Evolutionary conservation across 1,140 invertebrate species (phyloP).

Genomic region (Bombyx mandarina): DNA sequence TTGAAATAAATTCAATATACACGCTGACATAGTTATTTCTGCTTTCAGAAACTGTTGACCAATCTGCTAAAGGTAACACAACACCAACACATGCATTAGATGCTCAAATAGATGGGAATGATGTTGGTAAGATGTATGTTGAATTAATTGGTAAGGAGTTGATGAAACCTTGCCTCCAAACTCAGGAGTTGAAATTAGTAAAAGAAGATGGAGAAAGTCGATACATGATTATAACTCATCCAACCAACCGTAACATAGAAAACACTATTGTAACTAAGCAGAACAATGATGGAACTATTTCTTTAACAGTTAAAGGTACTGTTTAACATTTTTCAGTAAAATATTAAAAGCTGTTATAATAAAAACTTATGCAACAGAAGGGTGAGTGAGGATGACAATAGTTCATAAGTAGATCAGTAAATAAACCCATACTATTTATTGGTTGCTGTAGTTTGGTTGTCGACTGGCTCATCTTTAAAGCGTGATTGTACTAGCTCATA

Average conservation of each 20-base stretch:
- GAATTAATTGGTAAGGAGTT: slow-evolving; percentile 38
- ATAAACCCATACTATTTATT: too few species aligned
- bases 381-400: too few species aligned
- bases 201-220: slow-evolving; percentile 39
- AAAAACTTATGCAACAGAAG: not conserved
- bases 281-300: slow-evolving; percentile 60
- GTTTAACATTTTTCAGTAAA: not conserved
- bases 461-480: too few species aligned
- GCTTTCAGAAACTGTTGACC: slow-evolving; percentile 8
- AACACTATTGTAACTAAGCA: slow-evolving; percentile 48
- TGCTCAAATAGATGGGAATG: slow-evolving; percentile 3
- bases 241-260: slow-evolving; percentile 25
- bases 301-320: slow-evolving; percentile 45
- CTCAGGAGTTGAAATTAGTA: slow-evolving; percentile 44
- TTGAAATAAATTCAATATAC: too few species aligned
- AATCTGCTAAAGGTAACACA: slow-evolving; percentile 1
- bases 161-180: slow-evolving; percentile 30
- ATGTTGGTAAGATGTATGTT: slow-evolving; percentile 40
- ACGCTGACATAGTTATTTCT: not conserved
- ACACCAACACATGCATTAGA: slow-evolving; percentile 7
- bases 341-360: not conserved
- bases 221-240: slow-evolving; percentile 38
- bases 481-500: too few species aligned
- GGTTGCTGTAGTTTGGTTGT: too few species aligned
- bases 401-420: too few species aligned